phyloP scores from a whole-genome alignment of 2,888 invertebrate genomes.

The Coenonympha arcania region DNA sequence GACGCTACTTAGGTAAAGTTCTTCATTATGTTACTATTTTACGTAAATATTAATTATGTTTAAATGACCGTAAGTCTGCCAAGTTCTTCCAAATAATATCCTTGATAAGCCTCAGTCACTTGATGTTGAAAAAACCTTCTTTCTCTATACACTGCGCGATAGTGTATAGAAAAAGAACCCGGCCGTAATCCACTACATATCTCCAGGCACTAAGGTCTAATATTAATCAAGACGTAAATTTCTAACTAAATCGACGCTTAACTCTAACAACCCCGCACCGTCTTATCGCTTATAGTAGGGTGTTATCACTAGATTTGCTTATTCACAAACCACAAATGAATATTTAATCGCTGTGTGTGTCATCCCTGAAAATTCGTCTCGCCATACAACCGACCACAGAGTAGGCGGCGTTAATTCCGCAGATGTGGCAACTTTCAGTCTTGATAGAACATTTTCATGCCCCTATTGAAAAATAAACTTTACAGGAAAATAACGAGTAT shows the following conservation, averaged over 20 bases:
- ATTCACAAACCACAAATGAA: conserved; percentile 66
- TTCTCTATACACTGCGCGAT: no score
- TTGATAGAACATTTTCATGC: no score
- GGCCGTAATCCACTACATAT: neutral
- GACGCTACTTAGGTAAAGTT: no score
- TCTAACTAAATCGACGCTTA: neutral
- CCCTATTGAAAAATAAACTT: no score
- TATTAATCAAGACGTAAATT: neutral
- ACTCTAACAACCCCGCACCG: conserved; percentile 29
- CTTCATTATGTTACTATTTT: no score
- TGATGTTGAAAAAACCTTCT: no score
- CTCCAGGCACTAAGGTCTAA: neutral
- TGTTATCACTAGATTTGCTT: conserved; percentile 57
- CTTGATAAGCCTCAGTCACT: no score
- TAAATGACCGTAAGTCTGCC: no score
- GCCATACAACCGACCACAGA: conserved; percentile 35
- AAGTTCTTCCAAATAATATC: no score
- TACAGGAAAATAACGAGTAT: no score
- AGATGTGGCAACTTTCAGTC: conserved; percentile 26
- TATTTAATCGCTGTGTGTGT: conserved; percentile 62
- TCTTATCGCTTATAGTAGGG: conserved; percentile 44
- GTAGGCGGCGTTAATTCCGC: conserved; percentile 22
- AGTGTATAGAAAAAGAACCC: no score
- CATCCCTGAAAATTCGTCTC: conserved; percentile 58
- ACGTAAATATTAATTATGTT: no score